phyloP scores from a whole-genome alignment of 2,888 invertebrate genomes.

The Achlya flavicornis region DNA sequence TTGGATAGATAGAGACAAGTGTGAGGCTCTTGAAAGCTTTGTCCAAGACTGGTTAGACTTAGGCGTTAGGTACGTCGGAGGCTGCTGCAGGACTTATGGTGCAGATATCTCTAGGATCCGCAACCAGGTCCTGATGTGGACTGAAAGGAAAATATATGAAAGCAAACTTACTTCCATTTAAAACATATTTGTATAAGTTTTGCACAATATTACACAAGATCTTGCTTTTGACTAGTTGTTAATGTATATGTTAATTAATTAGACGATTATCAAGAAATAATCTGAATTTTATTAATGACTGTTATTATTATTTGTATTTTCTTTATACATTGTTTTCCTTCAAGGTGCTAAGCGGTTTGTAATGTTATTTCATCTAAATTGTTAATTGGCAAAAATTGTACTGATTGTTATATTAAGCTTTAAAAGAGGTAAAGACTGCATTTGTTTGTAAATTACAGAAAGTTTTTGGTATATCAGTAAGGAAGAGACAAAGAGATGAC shows the following conservation, averaged over 20 bases:
- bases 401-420: background rate
- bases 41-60: constrained; percentile 90
- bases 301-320: background rate
- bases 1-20: constrained; percentile 87
- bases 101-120: constrained; percentile 88
- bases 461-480: constrained; percentile 67
- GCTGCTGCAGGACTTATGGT: constrained; percentile 94
- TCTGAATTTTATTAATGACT: constrained; percentile 1
- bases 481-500: constrained; percentile 61
- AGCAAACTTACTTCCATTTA: background rate
- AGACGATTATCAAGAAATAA: background rate
- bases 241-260: background rate
- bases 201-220: background rate
- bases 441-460: constrained; percentile 52
- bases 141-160: constrained; percentile 27
- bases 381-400: background rate
- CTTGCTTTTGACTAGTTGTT: background rate
- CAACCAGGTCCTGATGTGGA: constrained; percentile 50
- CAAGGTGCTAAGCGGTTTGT: too few species aligned
- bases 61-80: constrained; percentile 93
- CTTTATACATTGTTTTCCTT: background rate
- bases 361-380: background rate
- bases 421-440: constrained; percentile 11
- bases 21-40: constrained; percentile 86
- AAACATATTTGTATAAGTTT: background rate